Conservation (phyloP, 1,140 invertebrate genomes). For the Branchinecta lynchi region DNA sequence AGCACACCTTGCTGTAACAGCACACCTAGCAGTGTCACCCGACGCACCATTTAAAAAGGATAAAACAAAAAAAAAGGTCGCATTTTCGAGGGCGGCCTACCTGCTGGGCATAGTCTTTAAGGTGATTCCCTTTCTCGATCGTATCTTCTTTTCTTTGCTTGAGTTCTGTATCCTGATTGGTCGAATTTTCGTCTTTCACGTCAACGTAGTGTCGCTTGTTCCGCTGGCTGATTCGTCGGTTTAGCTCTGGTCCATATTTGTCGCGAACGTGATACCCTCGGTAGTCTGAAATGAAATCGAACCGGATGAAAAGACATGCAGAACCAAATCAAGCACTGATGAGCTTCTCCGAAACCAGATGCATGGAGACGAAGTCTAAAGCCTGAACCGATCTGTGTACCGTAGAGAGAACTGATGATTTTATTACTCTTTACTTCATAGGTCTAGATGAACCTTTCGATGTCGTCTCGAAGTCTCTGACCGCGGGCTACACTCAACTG, state of each 20-base stretch:
- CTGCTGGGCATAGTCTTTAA: background rate
- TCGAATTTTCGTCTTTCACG: background rate
- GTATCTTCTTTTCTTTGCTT: background rate
- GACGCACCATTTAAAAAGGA: background rate
- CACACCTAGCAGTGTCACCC: too few relatives aligned
- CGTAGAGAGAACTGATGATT: too few relatives aligned
- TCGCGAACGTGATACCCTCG: conserved; percentile 46
- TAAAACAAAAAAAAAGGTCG: background rate
- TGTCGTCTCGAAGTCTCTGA: too few relatives aligned
- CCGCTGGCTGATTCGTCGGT: conserved; percentile 30
- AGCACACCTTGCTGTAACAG: too few relatives aligned
- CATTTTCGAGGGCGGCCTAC: background rate
- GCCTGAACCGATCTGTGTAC: too few relatives aligned
- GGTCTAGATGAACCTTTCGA: too few relatives aligned
- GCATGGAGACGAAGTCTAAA: too few relatives aligned
- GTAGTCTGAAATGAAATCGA: conserved; percentile 36
- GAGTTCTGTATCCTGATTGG: background rate
- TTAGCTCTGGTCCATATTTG: conserved; percentile 40
- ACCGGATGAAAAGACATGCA: background rate
- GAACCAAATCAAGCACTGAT: too few relatives aligned
- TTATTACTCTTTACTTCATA: too few relatives aligned
- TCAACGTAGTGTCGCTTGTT: background rate
- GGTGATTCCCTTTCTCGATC: background rate
- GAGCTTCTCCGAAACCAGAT: too few relatives aligned
- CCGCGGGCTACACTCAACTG: too few relatives aligned